These are phyloP conservation scores for Spilosoma lubricipeda DNA, from an alignment of 2,888 invertebrate species.

Conservation along the genomic window DNA sequence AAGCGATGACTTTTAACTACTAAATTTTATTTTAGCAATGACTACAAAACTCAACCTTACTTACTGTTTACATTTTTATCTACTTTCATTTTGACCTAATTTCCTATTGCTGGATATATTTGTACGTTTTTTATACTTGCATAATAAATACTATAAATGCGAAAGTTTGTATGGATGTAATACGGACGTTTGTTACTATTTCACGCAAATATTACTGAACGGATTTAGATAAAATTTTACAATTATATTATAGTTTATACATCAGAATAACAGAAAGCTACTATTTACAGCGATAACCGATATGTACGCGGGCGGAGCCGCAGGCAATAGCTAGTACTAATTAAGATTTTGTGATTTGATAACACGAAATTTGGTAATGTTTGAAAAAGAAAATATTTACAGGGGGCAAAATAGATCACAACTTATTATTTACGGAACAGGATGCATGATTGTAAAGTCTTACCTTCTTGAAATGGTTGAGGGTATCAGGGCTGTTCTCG, in stretches of 20 bases:
- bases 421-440: not conserved
- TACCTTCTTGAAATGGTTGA: slow-evolving; percentile 99
- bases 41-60: not conserved
- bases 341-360: not conserved
- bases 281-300: too few relatives aligned
- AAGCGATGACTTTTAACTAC: not conserved
- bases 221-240: too few relatives aligned
- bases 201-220: too few relatives aligned
- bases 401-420: not conserved
- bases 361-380: too few relatives aligned
- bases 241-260: too few relatives aligned
- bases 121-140: not conserved
- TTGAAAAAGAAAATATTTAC: slow-evolving; percentile 6
- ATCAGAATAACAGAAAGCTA: too few relatives aligned
- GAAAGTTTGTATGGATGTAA: too few relatives aligned
- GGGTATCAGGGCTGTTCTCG: slow-evolving; percentile 98
- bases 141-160: not conserved
- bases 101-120: not conserved
- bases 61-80: not conserved
- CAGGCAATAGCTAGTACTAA: too few relatives aligned
- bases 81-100: not conserved
- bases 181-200: too few relatives aligned
- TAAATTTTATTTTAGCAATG: not conserved
- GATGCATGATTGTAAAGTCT: slow-evolving; percentile 44
- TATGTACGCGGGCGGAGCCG: too few relatives aligned